A percentile compares a stretch with the other conserved stretches of the same genome.
phyloP scores from a whole-genome alignment of 2,888 invertebrate genomes.

The Melieria omissa region DNA sequence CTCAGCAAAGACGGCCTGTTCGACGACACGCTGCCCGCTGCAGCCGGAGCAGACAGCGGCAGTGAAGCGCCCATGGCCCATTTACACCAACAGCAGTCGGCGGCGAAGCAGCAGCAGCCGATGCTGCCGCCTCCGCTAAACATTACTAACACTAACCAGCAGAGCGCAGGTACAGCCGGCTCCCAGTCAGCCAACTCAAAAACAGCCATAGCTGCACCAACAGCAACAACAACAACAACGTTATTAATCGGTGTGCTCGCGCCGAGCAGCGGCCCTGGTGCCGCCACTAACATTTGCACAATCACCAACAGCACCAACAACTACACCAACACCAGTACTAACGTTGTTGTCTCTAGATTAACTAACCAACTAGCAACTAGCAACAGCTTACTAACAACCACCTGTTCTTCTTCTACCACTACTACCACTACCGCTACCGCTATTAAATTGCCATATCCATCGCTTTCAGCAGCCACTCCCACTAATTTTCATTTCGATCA shows the following conservation, averaged over 20 bases:
- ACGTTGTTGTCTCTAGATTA: slow-evolving; percentile 33
- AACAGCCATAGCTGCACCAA: slow-evolving; percentile 26
- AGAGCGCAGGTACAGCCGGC: slow-evolving; percentile 31
- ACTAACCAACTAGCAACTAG: slow-evolving; percentile 35
- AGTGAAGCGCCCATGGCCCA: background rate
- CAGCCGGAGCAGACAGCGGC: background rate
- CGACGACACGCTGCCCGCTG: slow-evolving; percentile 43
- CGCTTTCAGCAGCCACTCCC: slow-evolving; percentile 29
- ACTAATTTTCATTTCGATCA: slow-evolving; percentile 57
- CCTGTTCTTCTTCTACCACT: slow-evolving; percentile 26
- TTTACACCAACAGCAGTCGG: slow-evolving; percentile 32
- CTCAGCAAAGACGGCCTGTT: slow-evolving; percentile 50
- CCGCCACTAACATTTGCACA: slow-evolving; percentile 34
- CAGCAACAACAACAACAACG: slow-evolving; percentile 39
- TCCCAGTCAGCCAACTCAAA: slow-evolving; percentile 17
- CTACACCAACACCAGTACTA: slow-evolving; percentile 33
- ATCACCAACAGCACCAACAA: slow-evolving; percentile 29
- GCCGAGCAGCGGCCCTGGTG: slow-evolving; percentile 26
- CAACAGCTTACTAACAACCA: slow-evolving; percentile 41
- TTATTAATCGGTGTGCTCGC: slow-evolving; percentile 39
- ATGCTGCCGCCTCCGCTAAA: slow-evolving; percentile 45
- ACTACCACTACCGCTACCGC: slow-evolving; percentile 22
- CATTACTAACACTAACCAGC: slow-evolving; percentile 40
- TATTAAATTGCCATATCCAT: slow-evolving; percentile 8
- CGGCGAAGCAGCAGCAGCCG: slow-evolving; percentile 42